These are phyloP conservation scores for Channallabes apus DNA, from an alignment of 2,797 vertebrate species.

Conservation along the genomic window DNA sequence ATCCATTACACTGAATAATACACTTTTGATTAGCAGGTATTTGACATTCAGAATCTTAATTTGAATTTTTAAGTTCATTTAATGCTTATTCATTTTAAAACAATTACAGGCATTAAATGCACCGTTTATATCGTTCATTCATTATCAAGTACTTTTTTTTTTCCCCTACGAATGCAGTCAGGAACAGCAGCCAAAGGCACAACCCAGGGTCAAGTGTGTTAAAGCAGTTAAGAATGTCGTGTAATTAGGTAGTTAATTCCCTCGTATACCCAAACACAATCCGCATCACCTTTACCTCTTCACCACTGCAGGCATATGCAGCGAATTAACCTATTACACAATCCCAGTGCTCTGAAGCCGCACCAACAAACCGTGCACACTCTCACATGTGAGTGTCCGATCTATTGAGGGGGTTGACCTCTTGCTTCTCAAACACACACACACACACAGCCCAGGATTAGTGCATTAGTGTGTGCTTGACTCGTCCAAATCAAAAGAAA, in stretches of 20 bases:
- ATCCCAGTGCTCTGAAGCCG: constrained; percentile 46
- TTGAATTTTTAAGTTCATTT: neutral
- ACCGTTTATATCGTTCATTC: neutral
- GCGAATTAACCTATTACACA: constrained; percentile 56
- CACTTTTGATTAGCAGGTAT: neutral
- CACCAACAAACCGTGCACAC: constrained; percentile 60
- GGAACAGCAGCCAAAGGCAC: constrained; percentile 34
- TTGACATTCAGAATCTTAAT: neutral
- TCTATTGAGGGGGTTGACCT: constrained; percentile 45
- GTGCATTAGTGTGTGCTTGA: constrained; percentile 29
- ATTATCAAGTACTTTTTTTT: neutral
- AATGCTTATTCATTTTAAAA: neutral
- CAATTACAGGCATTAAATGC: neutral
- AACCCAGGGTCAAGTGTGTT: constrained; percentile 45
- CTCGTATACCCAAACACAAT: constrained; percentile 32
- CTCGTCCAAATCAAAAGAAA: constrained; percentile 41
- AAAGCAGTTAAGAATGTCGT: constrained; percentile 45
- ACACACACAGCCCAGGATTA: constrained; percentile 24
- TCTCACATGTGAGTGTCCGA: constrained; percentile 54
- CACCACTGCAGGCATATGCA: constrained; percentile 50
- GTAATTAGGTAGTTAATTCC: constrained; percentile 47
- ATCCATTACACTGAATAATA: neutral
- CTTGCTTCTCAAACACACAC: constrained; percentile 37
- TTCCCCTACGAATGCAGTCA: constrained; percentile 25
- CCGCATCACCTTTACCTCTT: constrained; percentile 44